Evolutionary conservation across 2,888 invertebrate genomes (phyloP).

Genomic region (Drosophila yooni): DNA sequence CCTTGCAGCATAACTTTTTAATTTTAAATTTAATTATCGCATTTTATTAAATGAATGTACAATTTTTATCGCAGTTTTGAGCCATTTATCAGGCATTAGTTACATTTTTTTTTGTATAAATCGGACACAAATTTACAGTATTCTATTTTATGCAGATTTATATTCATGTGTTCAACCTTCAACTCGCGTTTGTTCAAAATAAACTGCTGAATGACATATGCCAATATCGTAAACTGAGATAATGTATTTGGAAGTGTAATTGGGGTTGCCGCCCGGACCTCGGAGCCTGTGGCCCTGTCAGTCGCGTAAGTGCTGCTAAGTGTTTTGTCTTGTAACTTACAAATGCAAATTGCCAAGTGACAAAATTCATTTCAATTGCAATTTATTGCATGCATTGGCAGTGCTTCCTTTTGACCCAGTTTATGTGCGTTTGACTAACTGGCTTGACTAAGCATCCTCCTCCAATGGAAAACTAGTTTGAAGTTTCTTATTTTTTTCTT

Average conservation of each 20-base stretch:
- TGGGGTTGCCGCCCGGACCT: constrained; percentile 46
- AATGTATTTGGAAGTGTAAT: constrained; percentile 42
- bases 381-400: constrained; percentile 63
- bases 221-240: constrained; percentile 31
- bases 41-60: background rate
- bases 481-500: constrained; percentile 19
- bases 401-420: constrained; percentile 71
- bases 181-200: constrained; percentile 18
- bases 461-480: constrained; percentile 57
- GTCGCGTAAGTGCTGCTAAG: constrained; percentile 63
- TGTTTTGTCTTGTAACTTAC: constrained; percentile 76
- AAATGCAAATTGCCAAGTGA: constrained; percentile 73
- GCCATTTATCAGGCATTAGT: background rate
- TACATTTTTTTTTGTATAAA: background rate
- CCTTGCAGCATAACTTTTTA: background rate
- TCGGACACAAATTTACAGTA: background rate
- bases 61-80: background rate
- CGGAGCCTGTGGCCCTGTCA: constrained; percentile 53
- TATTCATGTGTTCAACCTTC: constrained; percentile 30
- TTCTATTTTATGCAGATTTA: constrained; percentile 3
- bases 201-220: constrained; percentile 41
- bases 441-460: constrained; percentile 36
- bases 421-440: constrained; percentile 27
- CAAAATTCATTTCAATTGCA: constrained; percentile 70
- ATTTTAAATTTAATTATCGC: background rate